A percentile compares a stretch with the other conserved stretches of the same genome.
These are phyloP conservation scores for Nannoperca australis DNA, from an alignment of 2,797 vertebrate genomes.

Conservation along the genomic window DNA sequence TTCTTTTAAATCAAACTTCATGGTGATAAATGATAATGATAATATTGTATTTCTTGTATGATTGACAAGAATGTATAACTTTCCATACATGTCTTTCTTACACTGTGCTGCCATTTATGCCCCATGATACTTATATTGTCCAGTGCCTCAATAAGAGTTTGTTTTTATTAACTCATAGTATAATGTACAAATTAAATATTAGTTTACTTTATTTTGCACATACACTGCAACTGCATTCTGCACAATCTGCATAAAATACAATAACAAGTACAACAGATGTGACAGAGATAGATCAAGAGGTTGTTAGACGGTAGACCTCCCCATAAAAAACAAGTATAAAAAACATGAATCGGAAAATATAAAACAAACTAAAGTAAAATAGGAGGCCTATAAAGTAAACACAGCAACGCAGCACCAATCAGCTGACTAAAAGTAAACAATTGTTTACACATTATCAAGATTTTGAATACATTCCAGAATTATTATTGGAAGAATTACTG, in stretches of 20 bases:
- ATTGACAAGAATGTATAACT: background rate
- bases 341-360: background rate
- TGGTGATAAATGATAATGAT: background rate
- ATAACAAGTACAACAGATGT: background rate
- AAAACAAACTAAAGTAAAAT: background rate
- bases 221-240: no score
- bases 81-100: background rate
- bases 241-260: background rate
- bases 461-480: background rate
- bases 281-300: background rate
- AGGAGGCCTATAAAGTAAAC: background rate
- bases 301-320: background rate
- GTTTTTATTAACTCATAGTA: background rate
- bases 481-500: background rate
- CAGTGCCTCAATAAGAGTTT: background rate
- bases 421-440: background rate
- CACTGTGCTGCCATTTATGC: background rate
- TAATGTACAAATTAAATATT: background rate
- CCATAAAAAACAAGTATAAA: background rate
- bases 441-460: background rate
- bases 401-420: background rate
- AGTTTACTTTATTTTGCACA: background rate
- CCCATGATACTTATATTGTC: background rate
- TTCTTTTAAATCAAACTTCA: background rate
- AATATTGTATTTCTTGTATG: background rate